Evolutionary conservation across 1,140 invertebrate genomes (phyloP).

Genomic region (Helicoverpa zea): DNA sequence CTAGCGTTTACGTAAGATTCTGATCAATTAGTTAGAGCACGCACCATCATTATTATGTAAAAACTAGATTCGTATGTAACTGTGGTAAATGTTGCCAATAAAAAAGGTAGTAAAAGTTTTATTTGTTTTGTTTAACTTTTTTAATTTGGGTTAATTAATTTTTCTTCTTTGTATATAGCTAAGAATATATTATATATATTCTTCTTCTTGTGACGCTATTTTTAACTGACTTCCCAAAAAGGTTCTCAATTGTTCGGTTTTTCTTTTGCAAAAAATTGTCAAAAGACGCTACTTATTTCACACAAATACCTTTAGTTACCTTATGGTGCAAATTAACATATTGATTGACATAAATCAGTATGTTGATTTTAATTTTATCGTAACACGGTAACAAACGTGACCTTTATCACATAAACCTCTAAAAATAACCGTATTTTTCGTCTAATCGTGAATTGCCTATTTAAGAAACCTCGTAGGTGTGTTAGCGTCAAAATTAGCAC

Average conservation of each 20-base stretch:
- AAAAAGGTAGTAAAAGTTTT: neutral
- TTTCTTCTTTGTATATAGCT: too few relatives aligned
- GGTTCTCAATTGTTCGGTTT: too few relatives aligned
- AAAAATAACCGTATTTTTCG: neutral
- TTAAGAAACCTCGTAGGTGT: constrained; percentile 7
- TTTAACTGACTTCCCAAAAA: too few relatives aligned
- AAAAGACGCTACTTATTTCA: too few relatives aligned
- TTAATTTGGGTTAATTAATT: too few relatives aligned
- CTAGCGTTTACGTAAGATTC: constrained; percentile 30
- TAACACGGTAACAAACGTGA: neutral
- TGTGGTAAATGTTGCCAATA: neutral
- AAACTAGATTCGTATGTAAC: constrained; percentile 29
- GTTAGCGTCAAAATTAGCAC: constrained; percentile 14
- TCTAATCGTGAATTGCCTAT: constrained; percentile 13
- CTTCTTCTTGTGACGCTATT: too few relatives aligned
- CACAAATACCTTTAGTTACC: too few relatives aligned
- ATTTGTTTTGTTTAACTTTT: constrained; percentile 11
- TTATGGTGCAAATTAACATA: too few relatives aligned
- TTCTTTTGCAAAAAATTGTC: too few relatives aligned
- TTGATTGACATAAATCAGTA: too few relatives aligned
- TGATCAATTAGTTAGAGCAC: constrained; percentile 36
- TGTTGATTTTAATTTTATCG: neutral
- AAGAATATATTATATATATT: too few relatives aligned
- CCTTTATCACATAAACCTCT: neutral
- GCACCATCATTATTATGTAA: constrained; percentile 46